A percentile compares a stretch with the other conserved stretches of the same genome.
phyloP scores from a whole-genome alignment of 2,113 vertebrate genomes.

The Potamarius usumacintae region DNA sequence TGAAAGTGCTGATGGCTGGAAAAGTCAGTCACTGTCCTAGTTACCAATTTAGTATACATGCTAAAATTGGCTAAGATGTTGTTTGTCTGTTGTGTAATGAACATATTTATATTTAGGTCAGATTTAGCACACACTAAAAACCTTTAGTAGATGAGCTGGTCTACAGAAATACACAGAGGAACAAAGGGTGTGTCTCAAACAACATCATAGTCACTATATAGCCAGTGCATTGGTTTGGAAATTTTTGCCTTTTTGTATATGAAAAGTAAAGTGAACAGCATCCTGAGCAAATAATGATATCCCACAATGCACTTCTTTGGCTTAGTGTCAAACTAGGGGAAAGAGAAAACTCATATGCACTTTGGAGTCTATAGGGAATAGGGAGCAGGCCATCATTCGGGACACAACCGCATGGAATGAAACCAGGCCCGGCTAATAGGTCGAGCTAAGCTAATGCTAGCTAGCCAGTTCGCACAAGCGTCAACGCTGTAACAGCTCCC shows the following conservation, averaged over 20 bases:
- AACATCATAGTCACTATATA: not conserved
- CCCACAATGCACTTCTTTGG: not conserved
- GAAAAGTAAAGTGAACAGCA: too few relatives aligned
- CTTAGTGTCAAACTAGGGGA: not conserved
- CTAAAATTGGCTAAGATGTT: not conserved
- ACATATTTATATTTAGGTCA: constrained; percentile 3
- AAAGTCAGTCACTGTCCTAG: not conserved
- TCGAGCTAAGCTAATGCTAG: not conserved
- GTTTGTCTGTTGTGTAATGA: not conserved
- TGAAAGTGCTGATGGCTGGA: not conserved
- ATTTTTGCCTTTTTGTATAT: not conserved
- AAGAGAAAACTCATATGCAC: not conserved
- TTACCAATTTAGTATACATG: not conserved
- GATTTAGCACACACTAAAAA: not conserved
- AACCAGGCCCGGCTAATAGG: not conserved
- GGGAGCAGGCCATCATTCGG: not conserved
- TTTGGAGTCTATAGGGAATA: not conserved
- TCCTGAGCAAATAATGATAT: not conserved
- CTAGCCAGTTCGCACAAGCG: not conserved
- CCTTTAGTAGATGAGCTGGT: not conserved
- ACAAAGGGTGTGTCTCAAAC: not conserved
- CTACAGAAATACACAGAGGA: not conserved
- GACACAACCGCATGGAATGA: not conserved
- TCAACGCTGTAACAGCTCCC: not conserved
- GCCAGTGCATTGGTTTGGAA: not conserved